Base-by-base conservation (phyloP, 2,888 invertebrate species). In the Sericinus montela region DNA sequence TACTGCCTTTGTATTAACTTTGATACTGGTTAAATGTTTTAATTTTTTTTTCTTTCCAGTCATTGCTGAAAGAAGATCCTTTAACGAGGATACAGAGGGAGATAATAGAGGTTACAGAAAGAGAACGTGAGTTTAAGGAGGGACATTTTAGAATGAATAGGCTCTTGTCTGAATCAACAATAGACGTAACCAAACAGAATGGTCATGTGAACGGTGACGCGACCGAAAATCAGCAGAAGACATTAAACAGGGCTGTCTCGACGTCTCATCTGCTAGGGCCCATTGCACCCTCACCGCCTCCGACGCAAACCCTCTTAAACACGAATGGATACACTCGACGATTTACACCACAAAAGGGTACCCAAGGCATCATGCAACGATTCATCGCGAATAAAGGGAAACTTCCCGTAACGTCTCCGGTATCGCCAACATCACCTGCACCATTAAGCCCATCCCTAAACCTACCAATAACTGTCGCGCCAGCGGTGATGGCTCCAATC, bases 11-110 rank as follows among this genome's bases (percentile, higher is more conserved):
- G n/a, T n/a, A n/a, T n/a, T n/a, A n/a, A n/a, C n/a, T n/a, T n/a
- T n/a, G n/a, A n/a, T n/a, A 30, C 30, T 3, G 10, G 10, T 30
- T 30, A n/a, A 30, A 8, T 1, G 25, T n/a, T 30, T n/a, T 30
- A 30, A n/a, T 30, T 30, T 3, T 13, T 72, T 69, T 59, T 63
- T 70, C 63, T 68, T 86, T 83, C 40, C 84, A 90, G 89, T 79
- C 85, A 59, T 75, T 89, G 68, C 80, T 91, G 76, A 92, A 92
- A 79, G 91, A 93, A 72, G 93, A 93, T 81, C 94, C 94, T 57
- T 88, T 95, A 67, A 91, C 92, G 68, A 92, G 96, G 75, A 96
- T 97, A 75, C 97, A 97, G 83, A 92, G 93, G 70, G 97, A 97
- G 90, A 96, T 97, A 65, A 93, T 94, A 66, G 95, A 95, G 83